These are phyloP conservation scores for Nysson spinosus DNA, from an alignment of 2,888 invertebrate species.

Conservation along the genomic window DNA sequence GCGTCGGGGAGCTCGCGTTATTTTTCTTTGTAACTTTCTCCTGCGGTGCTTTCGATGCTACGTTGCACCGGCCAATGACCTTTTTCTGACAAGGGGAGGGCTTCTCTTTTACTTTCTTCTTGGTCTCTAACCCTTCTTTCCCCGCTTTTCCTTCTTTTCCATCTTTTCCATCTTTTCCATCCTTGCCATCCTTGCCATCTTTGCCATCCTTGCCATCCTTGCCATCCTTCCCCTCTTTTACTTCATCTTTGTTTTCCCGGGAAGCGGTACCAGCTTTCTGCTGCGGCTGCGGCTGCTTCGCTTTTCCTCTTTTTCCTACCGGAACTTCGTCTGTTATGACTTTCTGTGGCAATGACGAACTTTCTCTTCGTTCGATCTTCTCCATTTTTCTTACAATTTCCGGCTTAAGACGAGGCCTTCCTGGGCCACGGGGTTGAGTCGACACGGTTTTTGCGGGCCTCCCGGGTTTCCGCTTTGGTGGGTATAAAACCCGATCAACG, in stretches of 20 bases:
- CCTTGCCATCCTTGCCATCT: slow-evolving; percentile 10
- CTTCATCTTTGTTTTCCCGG: slow-evolving; percentile 40
- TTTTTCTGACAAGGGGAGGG: slow-evolving; percentile 56
- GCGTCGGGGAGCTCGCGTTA: slow-evolving; percentile 47
- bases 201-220: too few relatives aligned
- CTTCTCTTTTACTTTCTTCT: slow-evolving; percentile 54
- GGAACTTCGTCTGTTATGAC: slow-evolving; percentile 40
- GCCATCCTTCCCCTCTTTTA: too few relatives aligned
- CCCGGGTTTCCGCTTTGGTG: slow-evolving; percentile 86
- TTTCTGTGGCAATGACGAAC: slow-evolving; percentile 43
- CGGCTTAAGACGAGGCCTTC: slow-evolving; percentile 76
- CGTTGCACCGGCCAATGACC: slow-evolving; percentile 44
- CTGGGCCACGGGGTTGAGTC: slow-evolving; percentile 78
- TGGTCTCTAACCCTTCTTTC: too few relatives aligned
- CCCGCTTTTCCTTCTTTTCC: too few relatives aligned
- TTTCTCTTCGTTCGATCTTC: slow-evolving; percentile 65
- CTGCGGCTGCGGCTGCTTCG: slow-evolving; percentile 23
- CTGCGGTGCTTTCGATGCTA: slow-evolving; percentile 42
- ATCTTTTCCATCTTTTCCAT: slow-evolving; percentile 37
- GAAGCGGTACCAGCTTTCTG: slow-evolving; percentile 20
- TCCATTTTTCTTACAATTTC: slow-evolving; percentile 70
- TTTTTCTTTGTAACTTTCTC: slow-evolving; percentile 43
- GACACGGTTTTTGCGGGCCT: slow-evolving; percentile 79
- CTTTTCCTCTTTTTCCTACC: slow-evolving; percentile 39
- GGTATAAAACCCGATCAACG: slow-evolving; percentile 87